Percentiles rank a stretch among this genome's conserved stretches.
Conservation (phyloP, 2,113 vertebrate genomes). For the Strix aluco region DNA sequence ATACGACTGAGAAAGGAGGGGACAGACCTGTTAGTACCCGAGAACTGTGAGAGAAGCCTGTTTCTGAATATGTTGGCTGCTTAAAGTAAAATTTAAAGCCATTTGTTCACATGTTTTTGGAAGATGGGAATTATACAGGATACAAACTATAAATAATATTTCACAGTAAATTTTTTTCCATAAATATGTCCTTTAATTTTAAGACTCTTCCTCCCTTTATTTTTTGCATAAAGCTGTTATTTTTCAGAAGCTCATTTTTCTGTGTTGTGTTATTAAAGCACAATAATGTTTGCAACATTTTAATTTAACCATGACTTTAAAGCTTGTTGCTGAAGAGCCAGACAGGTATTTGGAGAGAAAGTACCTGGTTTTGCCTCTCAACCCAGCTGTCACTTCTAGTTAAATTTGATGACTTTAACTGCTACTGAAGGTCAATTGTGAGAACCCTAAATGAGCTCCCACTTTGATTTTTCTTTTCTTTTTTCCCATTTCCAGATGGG, state of each 20-base stretch:
- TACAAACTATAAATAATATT: background rate
- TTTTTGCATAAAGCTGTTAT: background rate
- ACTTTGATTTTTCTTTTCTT: background rate
- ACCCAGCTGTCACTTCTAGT: background rate
- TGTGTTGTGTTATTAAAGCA: background rate
- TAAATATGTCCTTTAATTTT: background rate
- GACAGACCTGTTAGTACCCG: background rate
- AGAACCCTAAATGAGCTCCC: background rate
- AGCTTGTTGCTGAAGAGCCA: background rate
- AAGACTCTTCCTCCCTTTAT: background rate
- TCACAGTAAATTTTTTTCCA: background rate
- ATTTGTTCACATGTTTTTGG: background rate
- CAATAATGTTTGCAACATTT: background rate
- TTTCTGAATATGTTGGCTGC: background rate
- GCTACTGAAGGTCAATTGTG: background rate
- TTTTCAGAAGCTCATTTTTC: background rate
- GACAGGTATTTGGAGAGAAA: background rate
- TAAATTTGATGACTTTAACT: background rate
- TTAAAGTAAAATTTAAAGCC: background rate
- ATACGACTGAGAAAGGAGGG: background rate
- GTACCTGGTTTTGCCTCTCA: background rate
- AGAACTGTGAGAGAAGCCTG: background rate
- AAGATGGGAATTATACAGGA: background rate
- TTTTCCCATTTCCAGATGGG: background rate
- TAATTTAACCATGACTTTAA: background rate